Evolutionary conservation across 2,113 vertebrate species (phyloP).

Genomic region (Ageneiosus marmoratus): DNA sequence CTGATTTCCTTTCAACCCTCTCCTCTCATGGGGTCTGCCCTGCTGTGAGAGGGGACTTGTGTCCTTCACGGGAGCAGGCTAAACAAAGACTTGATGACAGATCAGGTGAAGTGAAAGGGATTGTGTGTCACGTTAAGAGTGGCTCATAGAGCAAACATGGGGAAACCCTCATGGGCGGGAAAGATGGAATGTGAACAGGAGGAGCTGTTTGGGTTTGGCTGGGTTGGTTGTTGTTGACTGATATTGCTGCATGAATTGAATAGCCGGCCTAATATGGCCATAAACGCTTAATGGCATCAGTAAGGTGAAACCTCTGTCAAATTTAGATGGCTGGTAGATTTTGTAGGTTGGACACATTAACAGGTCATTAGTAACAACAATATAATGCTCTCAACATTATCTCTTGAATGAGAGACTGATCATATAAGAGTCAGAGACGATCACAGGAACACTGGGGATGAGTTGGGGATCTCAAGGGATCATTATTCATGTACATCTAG

Average conservation of each 20-base stretch:
- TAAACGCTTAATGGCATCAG: conserved; percentile 2
- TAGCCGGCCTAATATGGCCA: background rate
- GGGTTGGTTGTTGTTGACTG: conserved; percentile 35
- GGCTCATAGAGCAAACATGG: conserved; percentile 65
- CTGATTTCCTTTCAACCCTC: conserved; percentile 72
- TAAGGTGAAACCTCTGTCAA: conserved; percentile 15
- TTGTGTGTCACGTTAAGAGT: conserved; percentile 70
- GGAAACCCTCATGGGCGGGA: conserved; percentile 34
- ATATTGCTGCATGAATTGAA: conserved; percentile 12
- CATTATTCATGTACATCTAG: background rate
- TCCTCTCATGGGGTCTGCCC: conserved; percentile 58
- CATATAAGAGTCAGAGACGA: background rate
- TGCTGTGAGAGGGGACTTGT: conserved; percentile 59
- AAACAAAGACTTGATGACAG: conserved; percentile 74
- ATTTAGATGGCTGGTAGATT: background rate
- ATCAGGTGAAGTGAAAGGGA: conserved; percentile 72
- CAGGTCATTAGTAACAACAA: background rate
- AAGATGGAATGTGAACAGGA: conserved; percentile 47
- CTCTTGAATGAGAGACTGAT: background rate
- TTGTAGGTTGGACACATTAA: background rate
- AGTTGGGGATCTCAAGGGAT: background rate
- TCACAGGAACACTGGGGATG: background rate
- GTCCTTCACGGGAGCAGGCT: conserved; percentile 54
- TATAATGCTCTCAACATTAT: background rate
- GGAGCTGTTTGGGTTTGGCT: conserved; percentile 47